A percentile compares a stretch with the other conserved stretches of the same genome.
These are phyloP conservation scores for Dascillus cervinus DNA, from an alignment of 2,888 invertebrate genomes.

Conservation along the genomic window DNA sequence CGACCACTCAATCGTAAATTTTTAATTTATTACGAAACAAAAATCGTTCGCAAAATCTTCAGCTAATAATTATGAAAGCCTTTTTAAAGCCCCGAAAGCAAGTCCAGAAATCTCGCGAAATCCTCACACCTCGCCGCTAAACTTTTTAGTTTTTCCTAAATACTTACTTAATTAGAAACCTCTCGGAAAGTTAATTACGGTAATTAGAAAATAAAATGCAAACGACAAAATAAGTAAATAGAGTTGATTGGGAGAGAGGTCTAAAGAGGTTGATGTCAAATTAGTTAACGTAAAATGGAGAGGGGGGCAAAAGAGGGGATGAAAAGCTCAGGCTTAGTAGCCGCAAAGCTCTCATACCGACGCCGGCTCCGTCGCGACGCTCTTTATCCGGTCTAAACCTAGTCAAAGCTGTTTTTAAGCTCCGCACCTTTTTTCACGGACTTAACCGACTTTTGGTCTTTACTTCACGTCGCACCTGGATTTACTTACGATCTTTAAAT, in stretches of 20 bases:
- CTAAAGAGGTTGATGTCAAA: slow-evolving; percentile 33
- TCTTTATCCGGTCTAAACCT: slow-evolving; percentile 43
- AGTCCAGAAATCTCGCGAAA: slow-evolving; percentile 19
- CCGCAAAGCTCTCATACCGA: slow-evolving; percentile 43
- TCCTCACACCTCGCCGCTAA: slow-evolving; percentile 18
- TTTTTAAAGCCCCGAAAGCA: slow-evolving; percentile 17
- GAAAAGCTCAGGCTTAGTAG: slow-evolving; percentile 39
- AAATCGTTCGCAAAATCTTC: too few species aligned
- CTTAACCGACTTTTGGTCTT: slow-evolving; percentile 43
- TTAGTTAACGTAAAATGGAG: slow-evolving; percentile 24
- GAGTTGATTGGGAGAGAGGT: slow-evolving; percentile 38
- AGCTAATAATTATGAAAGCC: too few species aligned
- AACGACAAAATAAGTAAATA: slow-evolving; percentile 42
- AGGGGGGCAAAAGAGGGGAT: slow-evolving; percentile 27
- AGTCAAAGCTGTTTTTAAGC: slow-evolving; percentile 44
- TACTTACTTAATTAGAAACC: too few species aligned
- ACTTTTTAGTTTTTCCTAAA: too few species aligned
- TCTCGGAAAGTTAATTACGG: slow-evolving; percentile 11
- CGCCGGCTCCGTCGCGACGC: slow-evolving; percentile 46
- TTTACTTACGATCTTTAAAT: slow-evolving; percentile 38
- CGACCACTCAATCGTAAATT: too few species aligned
- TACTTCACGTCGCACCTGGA: slow-evolving; percentile 42
- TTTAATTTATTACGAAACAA: too few species aligned
- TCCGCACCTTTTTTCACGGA: slow-evolving; percentile 41
- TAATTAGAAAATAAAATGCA: slow-evolving; percentile 10